Conservation (phyloP, 2,113 vertebrate species). For the Colistium nudipinnis region DNA sequence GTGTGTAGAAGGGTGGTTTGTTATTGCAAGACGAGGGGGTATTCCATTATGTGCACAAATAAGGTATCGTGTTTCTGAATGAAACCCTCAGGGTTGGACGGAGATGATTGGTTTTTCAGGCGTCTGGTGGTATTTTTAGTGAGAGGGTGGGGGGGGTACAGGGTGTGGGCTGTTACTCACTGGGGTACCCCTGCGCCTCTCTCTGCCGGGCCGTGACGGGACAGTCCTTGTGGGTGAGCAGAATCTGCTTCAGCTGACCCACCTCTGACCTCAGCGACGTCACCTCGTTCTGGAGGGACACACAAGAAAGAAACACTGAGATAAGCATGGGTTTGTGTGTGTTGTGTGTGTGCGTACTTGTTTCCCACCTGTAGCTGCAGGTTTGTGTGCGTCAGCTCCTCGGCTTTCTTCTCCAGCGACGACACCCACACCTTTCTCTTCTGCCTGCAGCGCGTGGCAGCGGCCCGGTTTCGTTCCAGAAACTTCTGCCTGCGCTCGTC, state of each 20-base stretch:
- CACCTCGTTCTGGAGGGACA: conserved; percentile 91
- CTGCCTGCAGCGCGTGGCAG: conserved; percentile 97
- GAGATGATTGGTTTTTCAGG: conserved; percentile 44
- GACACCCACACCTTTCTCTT: conserved; percentile 99
- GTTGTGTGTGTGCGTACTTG: neutral
- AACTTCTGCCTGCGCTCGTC: conserved; percentile 97
- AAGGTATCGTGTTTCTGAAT: conserved; percentile 22
- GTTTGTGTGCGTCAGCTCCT: conserved; percentile 98
- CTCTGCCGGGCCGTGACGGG: conserved; percentile 97
- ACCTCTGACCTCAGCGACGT: conserved; percentile 97
- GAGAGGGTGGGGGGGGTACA: conserved; percentile 6
- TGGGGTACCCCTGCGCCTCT: conserved; percentile 94
- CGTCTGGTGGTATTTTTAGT: conserved; percentile 46
- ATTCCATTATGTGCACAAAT: conserved; percentile 16
- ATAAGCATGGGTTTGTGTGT: neutral
- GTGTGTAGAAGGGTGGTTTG: conserved; percentile 10
- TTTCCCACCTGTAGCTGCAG: conserved; percentile 95
- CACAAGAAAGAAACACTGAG: conserved; percentile 26
- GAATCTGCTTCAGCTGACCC: conserved; percentile 97
- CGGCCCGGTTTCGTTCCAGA: conserved; percentile 96
- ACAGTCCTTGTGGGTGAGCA: conserved; percentile 98
- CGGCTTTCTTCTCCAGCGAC: conserved; percentile 99
- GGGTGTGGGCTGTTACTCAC: conserved; percentile 84
- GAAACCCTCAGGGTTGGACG: conserved; percentile 32
- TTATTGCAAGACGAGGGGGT: neutral